phyloP scores from a whole-genome alignment of 2,113 vertebrate species.

The Odontophorus gujanensis region DNA sequence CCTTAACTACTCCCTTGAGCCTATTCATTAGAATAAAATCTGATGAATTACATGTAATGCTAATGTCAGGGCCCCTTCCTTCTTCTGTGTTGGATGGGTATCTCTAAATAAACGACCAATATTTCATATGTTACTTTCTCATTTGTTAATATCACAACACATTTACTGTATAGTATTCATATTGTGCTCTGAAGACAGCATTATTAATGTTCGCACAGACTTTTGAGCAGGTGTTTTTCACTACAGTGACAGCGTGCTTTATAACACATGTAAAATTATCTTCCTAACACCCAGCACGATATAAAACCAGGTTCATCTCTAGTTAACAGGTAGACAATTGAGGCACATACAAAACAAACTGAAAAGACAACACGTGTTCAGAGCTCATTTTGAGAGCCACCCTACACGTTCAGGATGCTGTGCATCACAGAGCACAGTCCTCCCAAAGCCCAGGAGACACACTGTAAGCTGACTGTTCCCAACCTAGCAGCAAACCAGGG shows the following conservation, averaged over 20 bases:
- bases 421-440: not conserved
- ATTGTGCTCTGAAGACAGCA: slow-evolving; percentile 39
- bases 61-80: not conserved
- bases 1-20: not conserved
- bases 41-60: not conserved
- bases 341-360: not conserved
- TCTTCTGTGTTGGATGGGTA: not conserved
- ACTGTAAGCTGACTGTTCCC: accelerated
- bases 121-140: slow-evolving; percentile 38
- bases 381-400: not conserved
- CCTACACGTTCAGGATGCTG: not conserved
- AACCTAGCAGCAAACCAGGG: not conserved
- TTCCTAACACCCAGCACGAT: not conserved
- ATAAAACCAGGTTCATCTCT: not conserved
- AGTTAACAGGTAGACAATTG: not conserved
- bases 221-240: slow-evolving; percentile 2
- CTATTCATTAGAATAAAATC: not conserved
- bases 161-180: not conserved
- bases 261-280: not conserved
- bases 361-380: not conserved
- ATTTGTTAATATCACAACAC: slow-evolving; percentile 13
- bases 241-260: not conserved
- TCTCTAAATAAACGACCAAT: not conserved
- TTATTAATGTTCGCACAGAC: slow-evolving; percentile 37
- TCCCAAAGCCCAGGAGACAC: not conserved